Conservation (phyloP, 2,113 vertebrate species). For the Vulpes ferrilata region DNA sequence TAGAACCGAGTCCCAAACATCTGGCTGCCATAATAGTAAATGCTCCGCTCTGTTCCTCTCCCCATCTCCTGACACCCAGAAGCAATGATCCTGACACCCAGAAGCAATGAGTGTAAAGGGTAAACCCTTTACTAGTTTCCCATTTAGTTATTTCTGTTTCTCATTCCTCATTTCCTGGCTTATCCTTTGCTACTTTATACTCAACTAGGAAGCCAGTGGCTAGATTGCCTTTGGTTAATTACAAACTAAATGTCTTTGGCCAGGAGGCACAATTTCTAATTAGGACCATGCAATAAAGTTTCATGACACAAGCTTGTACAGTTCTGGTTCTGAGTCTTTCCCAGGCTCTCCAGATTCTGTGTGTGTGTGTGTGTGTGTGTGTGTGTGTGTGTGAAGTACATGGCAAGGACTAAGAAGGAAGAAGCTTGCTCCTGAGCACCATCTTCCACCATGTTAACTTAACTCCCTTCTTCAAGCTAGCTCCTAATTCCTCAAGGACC, state of each 20-base stretch:
- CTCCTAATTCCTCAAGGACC: neutral
- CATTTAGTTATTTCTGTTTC: neutral
- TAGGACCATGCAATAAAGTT: neutral
- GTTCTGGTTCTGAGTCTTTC: neutral
- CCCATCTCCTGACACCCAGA: neutral
- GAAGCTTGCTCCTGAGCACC: neutral
- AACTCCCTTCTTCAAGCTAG: neutral
- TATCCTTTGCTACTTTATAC: neutral
- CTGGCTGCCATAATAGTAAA: neutral
- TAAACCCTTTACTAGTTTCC: neutral
- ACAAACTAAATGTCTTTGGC: slow-evolving; percentile 17
- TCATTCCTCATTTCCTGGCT: neutral
- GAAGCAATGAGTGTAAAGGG: neutral
- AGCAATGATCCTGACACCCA: neutral
- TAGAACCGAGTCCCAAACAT: neutral
- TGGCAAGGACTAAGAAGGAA: neutral
- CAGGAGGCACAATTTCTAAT: neutral
- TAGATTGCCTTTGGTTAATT: neutral
- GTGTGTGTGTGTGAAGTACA: neutral
- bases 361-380: neutral
- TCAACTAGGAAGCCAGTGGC: neutral
- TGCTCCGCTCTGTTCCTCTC: neutral
- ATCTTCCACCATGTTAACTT: neutral
- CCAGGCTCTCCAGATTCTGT: neutral
- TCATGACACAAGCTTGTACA: neutral